Conservation (phyloP, 30 jellyfish, hydroid and myxozoan genomes). For the Phacellophora camtschatica region DNA sequence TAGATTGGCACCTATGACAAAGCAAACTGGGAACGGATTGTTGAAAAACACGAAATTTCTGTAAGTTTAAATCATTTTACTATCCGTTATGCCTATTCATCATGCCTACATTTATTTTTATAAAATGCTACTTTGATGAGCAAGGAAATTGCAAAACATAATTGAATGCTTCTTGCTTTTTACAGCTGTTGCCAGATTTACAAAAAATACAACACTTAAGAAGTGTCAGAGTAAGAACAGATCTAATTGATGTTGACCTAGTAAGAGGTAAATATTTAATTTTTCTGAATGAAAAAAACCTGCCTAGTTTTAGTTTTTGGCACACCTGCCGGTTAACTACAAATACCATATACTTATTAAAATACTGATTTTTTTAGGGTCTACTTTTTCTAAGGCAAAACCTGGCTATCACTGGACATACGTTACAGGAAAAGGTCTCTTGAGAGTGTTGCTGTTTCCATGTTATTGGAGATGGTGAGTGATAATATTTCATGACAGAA, state of each 20-base stretch:
- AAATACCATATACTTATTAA: too few species aligned
- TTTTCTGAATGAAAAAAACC: too few species aligned
- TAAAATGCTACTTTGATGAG: too few species aligned
- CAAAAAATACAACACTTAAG: constrained; percentile 71
- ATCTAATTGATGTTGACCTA: constrained; percentile 93
- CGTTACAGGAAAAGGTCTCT: constrained; percentile 81
- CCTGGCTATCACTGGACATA: constrained; percentile 98
- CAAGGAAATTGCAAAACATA: too few species aligned
- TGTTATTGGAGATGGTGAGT: constrained; percentile 86
- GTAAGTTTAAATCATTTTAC: constrained; percentile 7
- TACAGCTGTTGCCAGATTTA: constrained; percentile 69
- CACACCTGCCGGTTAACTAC: too few species aligned
- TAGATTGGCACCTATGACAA: constrained; percentile 99
- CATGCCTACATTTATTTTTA: too few species aligned
- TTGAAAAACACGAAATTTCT: constrained; percentile 83
- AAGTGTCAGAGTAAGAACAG: constrained; percentile 86
- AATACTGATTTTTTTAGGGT: constrained; percentile 42
- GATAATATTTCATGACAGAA: too few species aligned
- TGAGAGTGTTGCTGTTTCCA: constrained; percentile 84
- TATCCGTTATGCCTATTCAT: too few species aligned
- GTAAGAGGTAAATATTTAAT: constrained; percentile 77
- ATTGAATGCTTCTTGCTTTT: too few species aligned
- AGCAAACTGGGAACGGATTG: constrained; percentile 98
- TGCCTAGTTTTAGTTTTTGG: too few species aligned
- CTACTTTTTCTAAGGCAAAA: constrained; percentile 95